phyloP scores from a whole-genome alignment of 1,140 invertebrate genomes.

The Agrilus planipennis region DNA sequence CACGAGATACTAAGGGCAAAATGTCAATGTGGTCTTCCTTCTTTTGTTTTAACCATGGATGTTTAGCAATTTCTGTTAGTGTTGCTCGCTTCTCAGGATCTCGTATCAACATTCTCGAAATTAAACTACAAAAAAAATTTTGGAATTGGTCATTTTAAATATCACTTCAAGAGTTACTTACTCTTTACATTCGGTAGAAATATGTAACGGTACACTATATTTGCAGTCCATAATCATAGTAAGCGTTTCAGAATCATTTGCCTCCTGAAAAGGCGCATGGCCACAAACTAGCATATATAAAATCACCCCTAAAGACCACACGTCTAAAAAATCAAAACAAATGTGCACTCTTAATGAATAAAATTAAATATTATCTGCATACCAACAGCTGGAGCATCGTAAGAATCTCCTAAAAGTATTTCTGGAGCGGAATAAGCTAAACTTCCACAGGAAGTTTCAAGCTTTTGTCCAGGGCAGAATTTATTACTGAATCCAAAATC shows the following conservation, averaged over 20 bases:
- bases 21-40: slow-evolving; percentile 37
- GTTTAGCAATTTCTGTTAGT: slow-evolving; percentile 77
- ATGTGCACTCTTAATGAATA: too few species aligned
- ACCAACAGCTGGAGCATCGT: slow-evolving; percentile 88
- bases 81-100: slow-evolving; percentile 84
- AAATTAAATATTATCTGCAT: too few species aligned
- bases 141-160: slow-evolving; percentile 6
- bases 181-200: slow-evolving; percentile 78
- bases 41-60: slow-evolving; percentile 68
- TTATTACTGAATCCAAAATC: slow-evolving; percentile 99
- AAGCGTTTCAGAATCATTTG: slow-evolving; percentile 96
- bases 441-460: slow-evolving; percentile 98
- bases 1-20: slow-evolving; percentile 67
- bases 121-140: slow-evolving; percentile 53
- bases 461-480: slow-evolving; percentile 92
- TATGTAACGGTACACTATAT: slow-evolving; percentile 82
- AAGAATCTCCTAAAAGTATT: slow-evolving; percentile 91
- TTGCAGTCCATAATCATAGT: slow-evolving; percentile 99
- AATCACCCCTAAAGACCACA: slow-evolving; percentile 97
- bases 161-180: slow-evolving; percentile 30
- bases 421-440: slow-evolving; percentile 98
- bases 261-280: slow-evolving; percentile 94
- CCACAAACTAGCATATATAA: slow-evolving; percentile 98
- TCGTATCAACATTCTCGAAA: slow-evolving; percentile 82
- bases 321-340: too few species aligned